Conservation (phyloP, 2,113 vertebrate species). For the rabbit (Oryctolagus cuniculus) region DNA sequence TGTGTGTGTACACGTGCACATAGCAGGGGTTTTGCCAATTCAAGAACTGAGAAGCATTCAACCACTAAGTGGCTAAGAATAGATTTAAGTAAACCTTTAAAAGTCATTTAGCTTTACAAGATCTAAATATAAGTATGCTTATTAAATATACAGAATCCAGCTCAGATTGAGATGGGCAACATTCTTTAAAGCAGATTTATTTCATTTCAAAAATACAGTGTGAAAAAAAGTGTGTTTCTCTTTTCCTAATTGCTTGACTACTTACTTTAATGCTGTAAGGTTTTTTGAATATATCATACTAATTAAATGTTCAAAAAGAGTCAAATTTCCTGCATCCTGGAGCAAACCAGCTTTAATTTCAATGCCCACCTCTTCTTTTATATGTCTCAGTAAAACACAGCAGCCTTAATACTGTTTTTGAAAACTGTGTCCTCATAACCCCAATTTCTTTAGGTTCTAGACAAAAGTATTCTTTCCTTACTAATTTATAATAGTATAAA, state of each 20-base stretch:
- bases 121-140: slow-evolving; percentile 18
- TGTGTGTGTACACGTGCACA: background rate
- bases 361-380: background rate
- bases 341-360: background rate
- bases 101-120: slow-evolving; percentile 39
- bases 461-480: background rate
- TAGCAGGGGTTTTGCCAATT: background rate
- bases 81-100: slow-evolving; percentile 25
- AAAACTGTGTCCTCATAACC: slow-evolving; percentile 11
- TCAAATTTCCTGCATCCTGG: background rate
- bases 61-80: background rate
- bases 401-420: slow-evolving; percentile 21
- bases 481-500: background rate
- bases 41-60: background rate
- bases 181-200: background rate
- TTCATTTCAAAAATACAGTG: background rate
- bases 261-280: background rate
- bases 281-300: background rate
- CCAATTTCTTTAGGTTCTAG: slow-evolving; percentile 4
- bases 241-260: slow-evolving; percentile 9
- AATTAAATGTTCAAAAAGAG: slow-evolving; percentile 33
- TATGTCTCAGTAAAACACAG: background rate
- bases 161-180: background rate
- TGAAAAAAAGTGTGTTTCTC: background rate
- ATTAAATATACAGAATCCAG: background rate